Evolutionary conservation across 2,888 invertebrate genomes (phyloP), one percentile per base, ranked within the genome.

Genomic region (Yponomeuta malinellus): DNA sequence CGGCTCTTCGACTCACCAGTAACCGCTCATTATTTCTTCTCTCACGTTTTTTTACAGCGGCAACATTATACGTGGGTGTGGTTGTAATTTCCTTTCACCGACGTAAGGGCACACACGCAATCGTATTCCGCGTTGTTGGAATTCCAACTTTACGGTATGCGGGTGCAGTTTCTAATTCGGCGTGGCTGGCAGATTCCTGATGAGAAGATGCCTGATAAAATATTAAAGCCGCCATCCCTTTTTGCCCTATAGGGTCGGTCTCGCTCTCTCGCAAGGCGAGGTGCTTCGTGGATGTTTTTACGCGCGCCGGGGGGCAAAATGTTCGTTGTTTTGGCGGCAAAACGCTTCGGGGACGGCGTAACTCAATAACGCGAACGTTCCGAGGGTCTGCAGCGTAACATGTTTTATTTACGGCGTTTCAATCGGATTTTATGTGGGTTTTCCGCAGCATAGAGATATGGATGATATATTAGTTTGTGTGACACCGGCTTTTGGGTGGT

Each of bases 71-170:
- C 91, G 92, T 92, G 92, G 92, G 92, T 91, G 92, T 91, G 92
- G 92, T 92, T 91, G 92, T 92, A 91, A 90, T 91, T 92, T 91
- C 91, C 91, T 91, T 92, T 91, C 91, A 91, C 92, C 88, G 90
- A 91, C 86, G 90, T 90, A 90, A 91, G 91, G 91, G 91, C 92
- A 92, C 92, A 92, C 92, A 92, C 90, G 91, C 90, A 87, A 89
- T 90, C 81, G 75, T 66, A 72, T 73, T 74, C 74, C 73, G 70
- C 70, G 72, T 72, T 79, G 77, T 73, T 64, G 73, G 23, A 83
- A 77, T 81, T 74, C 77, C 72, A 71, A 79, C 86, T 78, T 70
- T 87, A 82, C 48, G 0, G 0, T 0, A 0, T 12, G 0, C 0
- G 0, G 0, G 0, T 0, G 63, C 73, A 85, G 74, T 77, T 75